Evolutionary conservation across 2,888 invertebrate genomes (phyloP).

Genomic region (Entomobrya proxima): DNA sequence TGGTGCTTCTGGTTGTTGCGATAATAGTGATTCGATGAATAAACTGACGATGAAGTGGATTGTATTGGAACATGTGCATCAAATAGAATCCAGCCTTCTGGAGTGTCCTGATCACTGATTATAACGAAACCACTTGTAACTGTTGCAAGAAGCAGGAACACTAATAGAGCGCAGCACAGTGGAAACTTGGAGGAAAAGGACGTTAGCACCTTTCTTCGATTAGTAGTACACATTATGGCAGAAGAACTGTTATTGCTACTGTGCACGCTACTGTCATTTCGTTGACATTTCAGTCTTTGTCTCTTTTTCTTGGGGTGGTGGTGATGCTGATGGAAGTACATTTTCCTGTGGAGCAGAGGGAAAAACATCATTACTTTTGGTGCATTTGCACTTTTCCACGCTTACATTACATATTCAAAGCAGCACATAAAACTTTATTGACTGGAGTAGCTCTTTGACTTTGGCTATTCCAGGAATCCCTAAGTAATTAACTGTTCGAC

Average conservation of each 20-base stretch:
- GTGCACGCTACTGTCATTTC: not conserved
- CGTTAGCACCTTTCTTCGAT: conserved; percentile 35
- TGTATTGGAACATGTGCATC: conserved; percentile 69
- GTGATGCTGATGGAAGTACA: conserved; percentile 56
- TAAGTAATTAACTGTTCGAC: no score
- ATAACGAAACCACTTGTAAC: conserved; percentile 68
- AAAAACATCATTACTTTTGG: not conserved
- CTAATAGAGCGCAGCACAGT: not conserved
- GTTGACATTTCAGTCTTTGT: conserved; percentile 46
- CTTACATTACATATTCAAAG: no score
- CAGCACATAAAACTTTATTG: not conserved
- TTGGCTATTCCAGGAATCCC: no score
- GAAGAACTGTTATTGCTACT: not conserved
- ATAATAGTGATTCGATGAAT: not conserved
- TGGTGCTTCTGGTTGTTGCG: not conserved
- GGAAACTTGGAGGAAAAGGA: no score
- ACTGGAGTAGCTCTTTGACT: no score
- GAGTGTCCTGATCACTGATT: conserved; percentile 71
- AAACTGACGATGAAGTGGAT: not conserved
- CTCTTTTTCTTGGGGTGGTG: conserved; percentile 61
- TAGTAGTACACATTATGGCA: not conserved
- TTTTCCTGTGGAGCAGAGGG: conserved; percentile 43
- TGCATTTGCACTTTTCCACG: no score
- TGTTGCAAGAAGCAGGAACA: conserved; percentile 7
- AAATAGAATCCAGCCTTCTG: conserved; percentile 74